Conservation (phyloP, 2,888 invertebrate genomes). For the Tetragnatha montana region DNA sequence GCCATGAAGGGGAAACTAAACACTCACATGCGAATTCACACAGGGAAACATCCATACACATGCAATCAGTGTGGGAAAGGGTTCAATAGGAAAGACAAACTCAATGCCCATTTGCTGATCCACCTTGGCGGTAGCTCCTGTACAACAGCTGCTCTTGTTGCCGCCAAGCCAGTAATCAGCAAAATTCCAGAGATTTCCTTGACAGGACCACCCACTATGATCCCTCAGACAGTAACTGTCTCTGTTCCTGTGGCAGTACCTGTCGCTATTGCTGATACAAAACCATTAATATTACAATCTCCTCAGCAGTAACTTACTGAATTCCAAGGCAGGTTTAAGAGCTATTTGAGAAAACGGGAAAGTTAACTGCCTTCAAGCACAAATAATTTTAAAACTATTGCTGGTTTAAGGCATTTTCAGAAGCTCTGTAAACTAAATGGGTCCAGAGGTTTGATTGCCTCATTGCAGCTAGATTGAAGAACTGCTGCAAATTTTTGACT, state of each 20-base stretch:
- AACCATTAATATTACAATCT: conserved; percentile 42
- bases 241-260: conserved; percentile 38
- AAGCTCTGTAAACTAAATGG: conserved; percentile 14
- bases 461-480: conserved; percentile 44
- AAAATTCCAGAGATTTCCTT: conserved; percentile 64
- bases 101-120: conserved; percentile 66
- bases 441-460: conserved; percentile 45
- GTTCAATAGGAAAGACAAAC: conserved; percentile 68
- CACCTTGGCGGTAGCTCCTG: conserved; percentile 63
- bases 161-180: conserved; percentile 55
- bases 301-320: conserved; percentile 13
- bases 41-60: conserved; percentile 66
- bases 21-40: conserved; percentile 68
- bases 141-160: conserved; percentile 43
- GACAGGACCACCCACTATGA: conserved; percentile 37
- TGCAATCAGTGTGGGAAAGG: conserved; percentile 70
- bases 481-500: conserved; percentile 18
- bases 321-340: neutral
- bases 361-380: neutral
- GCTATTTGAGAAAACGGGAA: neutral
- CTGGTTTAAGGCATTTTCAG: neutral
- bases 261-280: conserved; percentile 37
- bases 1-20: conserved; percentile 68
- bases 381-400: neutral
- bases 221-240: conserved; percentile 20